phyloP scores from a whole-genome alignment of 2,888 invertebrate species.

The Noctuana brunneofusca region DNA sequence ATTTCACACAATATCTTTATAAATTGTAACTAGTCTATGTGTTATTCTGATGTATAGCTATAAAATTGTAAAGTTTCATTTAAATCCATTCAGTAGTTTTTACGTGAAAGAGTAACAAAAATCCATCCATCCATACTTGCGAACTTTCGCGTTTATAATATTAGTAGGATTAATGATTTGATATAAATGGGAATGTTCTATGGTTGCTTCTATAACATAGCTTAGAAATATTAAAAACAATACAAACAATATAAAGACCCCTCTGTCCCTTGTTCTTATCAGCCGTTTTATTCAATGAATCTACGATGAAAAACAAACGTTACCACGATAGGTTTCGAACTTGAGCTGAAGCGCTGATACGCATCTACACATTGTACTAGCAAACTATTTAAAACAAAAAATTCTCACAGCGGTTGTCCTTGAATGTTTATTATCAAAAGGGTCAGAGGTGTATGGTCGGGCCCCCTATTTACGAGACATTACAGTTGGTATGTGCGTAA shows the following conservation, averaged over 20 bases:
- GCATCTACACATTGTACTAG: conserved; percentile 14
- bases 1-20: too few species aligned
- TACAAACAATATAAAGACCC: conserved; percentile 1
- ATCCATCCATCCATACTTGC: too few species aligned
- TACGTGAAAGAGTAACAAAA: too few species aligned
- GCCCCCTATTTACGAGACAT: not conserved
- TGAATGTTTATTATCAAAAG: conserved; percentile 9
- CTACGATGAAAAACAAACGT: conserved; percentile 10
- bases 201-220: not conserved
- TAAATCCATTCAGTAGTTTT: too few species aligned
- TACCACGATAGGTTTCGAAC: conserved; percentile 10
- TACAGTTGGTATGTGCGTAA: conserved; percentile 1
- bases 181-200: too few species aligned
- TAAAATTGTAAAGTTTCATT: too few species aligned
- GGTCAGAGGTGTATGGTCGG: conserved; percentile 12
- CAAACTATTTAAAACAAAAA: conserved; percentile 9
- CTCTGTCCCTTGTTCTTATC: conserved; percentile 1
- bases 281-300: conserved; percentile 1
- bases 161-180: too few species aligned
- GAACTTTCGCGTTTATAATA: too few species aligned
- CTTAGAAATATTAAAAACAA: too few species aligned
- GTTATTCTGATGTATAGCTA: too few species aligned
- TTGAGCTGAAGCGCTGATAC: conserved; percentile 11
- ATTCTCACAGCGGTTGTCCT: conserved; percentile 22
- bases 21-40: too few species aligned